Conservation (phyloP, 2,888 invertebrate genomes). For the Isoperla grammatica region DNA sequence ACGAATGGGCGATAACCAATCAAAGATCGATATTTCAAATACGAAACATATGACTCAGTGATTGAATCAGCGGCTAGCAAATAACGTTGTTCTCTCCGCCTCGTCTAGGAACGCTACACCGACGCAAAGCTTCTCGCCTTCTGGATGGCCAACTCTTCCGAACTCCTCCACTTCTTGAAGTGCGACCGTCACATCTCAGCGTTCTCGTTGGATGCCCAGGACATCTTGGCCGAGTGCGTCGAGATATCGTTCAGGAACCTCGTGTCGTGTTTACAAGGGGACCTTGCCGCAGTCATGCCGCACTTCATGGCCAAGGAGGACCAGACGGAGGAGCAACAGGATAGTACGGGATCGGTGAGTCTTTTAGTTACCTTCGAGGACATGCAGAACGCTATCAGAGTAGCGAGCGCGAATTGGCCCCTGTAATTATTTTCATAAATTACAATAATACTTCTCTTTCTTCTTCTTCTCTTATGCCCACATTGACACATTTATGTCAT, state of each 20-base stretch:
- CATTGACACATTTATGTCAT: no score
- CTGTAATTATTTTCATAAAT: no score
- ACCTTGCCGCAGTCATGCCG: conserved; percentile 74
- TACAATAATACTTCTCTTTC: no score
- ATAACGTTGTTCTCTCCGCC: no score
- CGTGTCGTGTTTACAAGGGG: conserved; percentile 51
- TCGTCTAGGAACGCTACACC: conserved; percentile 65
- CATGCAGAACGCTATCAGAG: no score
- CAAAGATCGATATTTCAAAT: no score
- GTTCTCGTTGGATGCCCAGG: conserved; percentile 88
- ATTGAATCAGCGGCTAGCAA: no score
- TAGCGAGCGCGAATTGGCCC: no score
- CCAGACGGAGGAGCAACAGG: conserved; percentile 54
- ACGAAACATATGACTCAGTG: no score
- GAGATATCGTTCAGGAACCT: conserved; percentile 71
- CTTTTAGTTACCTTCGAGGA: no score
- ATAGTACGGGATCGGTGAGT: conserved; percentile 55
- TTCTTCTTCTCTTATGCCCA: no score
- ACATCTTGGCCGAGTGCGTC: conserved; percentile 87
- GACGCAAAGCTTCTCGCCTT: conserved; percentile 84
- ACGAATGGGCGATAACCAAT: no score
- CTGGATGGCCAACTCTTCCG: conserved; percentile 98
- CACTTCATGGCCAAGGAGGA: conserved; percentile 71
- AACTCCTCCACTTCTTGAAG: conserved; percentile 91
- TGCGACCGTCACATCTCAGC: conserved; percentile 91